Conservation (phyloP, 2,113 vertebrate genomes). For the Tychaedon coryphoeus region DNA sequence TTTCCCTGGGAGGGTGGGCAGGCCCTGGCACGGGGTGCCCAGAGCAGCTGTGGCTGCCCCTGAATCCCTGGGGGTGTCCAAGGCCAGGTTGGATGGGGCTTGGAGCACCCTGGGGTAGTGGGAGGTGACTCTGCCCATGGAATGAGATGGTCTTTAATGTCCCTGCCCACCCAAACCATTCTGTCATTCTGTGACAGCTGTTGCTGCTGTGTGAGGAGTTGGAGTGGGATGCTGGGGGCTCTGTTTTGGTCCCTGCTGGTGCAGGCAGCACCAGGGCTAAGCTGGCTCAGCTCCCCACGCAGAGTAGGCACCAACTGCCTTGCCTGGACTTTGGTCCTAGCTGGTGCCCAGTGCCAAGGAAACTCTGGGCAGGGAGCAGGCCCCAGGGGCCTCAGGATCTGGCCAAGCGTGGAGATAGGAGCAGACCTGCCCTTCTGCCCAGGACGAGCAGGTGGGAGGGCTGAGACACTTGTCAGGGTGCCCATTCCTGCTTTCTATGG, state of each 20-base stretch:
- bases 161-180: neutral
- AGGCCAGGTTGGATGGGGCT: accelerated
- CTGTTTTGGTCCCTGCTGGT: neutral
- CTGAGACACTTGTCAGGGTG: accelerated
- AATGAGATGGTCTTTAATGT: neutral
- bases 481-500: neutral
- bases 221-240: accelerated
- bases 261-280: neutral
- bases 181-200: neutral
- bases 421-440: neutral
- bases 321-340: constrained; percentile 23
- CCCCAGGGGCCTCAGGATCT: neutral
- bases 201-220: neutral
- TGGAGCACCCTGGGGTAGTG: accelerated
- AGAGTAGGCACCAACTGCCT: neutral
- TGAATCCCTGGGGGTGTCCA: neutral
- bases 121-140: neutral
- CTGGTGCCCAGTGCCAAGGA: neutral
- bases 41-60: neutral
- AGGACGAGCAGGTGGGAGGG: accelerated
- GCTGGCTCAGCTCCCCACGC: accelerated
- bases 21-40: neutral
- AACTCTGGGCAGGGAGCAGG: neutral
- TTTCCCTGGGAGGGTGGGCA: neutral
- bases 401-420: accelerated